phyloP scores from a whole-genome alignment of 2,113 vertebrate genomes.

The Rattus rattus region DNA sequence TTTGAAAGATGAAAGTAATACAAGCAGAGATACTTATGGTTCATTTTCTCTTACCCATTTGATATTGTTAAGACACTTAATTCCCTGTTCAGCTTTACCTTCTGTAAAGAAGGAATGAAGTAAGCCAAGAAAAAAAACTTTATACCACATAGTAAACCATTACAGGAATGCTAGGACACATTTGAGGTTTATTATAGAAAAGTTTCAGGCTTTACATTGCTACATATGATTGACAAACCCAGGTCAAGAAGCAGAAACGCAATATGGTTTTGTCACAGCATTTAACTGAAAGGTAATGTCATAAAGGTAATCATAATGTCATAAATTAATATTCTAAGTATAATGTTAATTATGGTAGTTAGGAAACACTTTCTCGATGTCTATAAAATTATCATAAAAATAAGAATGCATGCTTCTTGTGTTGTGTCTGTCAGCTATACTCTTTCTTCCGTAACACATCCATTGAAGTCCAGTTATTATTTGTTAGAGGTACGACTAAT shows the following conservation, averaged over 20 bases:
- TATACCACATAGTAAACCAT: background rate
- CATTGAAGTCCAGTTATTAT: background rate
- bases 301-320: background rate
- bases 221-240: too few relatives aligned
- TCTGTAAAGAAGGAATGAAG: background rate
- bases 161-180: too few relatives aligned
- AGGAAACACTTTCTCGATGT: conserved; percentile 12
- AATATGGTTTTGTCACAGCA: background rate
- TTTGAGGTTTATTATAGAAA: background rate
- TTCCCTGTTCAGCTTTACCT: background rate
- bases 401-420: background rate
- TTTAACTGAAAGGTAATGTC: background rate
- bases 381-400: background rate
- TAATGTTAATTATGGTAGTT: background rate
- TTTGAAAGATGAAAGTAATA: background rate
- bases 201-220: background rate
- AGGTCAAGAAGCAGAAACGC: background rate
- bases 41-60: background rate
- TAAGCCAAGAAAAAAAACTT: background rate
- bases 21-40: background rate
- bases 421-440: background rate
- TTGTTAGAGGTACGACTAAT: background rate
- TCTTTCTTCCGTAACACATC: background rate
- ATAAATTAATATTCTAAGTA: background rate
- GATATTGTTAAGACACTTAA: background rate